Evolutionary conservation across 1,140 invertebrate genomes (phyloP).

Genomic region (Drosophila chauvacae): DNA sequence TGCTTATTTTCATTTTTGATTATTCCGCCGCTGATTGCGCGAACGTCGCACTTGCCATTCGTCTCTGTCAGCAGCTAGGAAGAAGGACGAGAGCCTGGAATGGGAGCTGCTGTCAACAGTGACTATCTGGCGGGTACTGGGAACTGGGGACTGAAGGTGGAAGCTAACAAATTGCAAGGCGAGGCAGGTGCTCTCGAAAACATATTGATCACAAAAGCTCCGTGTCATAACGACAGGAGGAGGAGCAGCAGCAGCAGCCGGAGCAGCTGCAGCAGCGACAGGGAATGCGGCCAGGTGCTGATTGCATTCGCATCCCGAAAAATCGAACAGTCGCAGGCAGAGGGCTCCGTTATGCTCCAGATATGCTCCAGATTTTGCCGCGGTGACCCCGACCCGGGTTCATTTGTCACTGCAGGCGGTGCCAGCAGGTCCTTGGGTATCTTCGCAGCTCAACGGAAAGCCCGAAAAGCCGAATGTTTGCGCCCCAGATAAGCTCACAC

Average conservation of each 20-base stretch:
- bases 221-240: slow-evolving; percentile 43
- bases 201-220: slow-evolving; percentile 59
- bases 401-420: slow-evolving; percentile 40
- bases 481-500: slow-evolving; percentile 62
- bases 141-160: background rate
- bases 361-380: slow-evolving; percentile 21
- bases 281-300: slow-evolving; percentile 51
- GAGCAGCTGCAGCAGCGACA: slow-evolving; percentile 1
- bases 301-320: slow-evolving; percentile 54
- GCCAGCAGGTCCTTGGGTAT: slow-evolving; percentile 17
- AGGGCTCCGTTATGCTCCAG: slow-evolving; percentile 37
- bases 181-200: slow-evolving; percentile 46
- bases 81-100: background rate
- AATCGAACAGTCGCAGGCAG: slow-evolving; percentile 34
- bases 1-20: slow-evolving; percentile 65
- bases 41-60: slow-evolving; percentile 50
- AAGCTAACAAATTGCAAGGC: slow-evolving; percentile 53
- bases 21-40: slow-evolving; percentile 45
- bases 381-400: slow-evolving; percentile 36
- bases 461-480: slow-evolving; percentile 48
- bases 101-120: slow-evolving; percentile 30
- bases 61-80: slow-evolving; percentile 50
- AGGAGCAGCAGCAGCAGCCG: background rate
- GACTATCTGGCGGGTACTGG: slow-evolving; percentile 18
- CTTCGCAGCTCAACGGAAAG: slow-evolving; percentile 37